Evolutionary conservation across 2,888 invertebrate species (phyloP).

Genomic region (Candidula unifasciata): DNA sequence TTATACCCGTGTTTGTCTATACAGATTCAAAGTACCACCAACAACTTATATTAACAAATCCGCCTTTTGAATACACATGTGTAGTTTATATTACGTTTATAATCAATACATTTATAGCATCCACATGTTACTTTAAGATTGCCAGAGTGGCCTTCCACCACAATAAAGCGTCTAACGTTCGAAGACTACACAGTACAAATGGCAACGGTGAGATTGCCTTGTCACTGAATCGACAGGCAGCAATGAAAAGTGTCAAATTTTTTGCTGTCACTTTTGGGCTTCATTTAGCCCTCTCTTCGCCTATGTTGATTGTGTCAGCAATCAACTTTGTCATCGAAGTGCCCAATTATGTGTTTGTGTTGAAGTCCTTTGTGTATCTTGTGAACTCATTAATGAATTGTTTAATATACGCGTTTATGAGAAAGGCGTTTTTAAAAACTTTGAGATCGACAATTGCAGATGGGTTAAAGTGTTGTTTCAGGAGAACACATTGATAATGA

Average conservation of each 20-base stretch:
- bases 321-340: neutral
- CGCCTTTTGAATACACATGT: neutral
- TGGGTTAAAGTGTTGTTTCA: no score
- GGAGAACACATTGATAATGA: no score
- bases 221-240: neutral
- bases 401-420: slow-evolving; percentile 6
- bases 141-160: neutral
- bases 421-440: neutral
- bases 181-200: neutral
- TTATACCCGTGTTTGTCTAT: neutral
- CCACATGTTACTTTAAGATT: neutral
- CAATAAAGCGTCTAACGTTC: neutral
- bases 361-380: no score
- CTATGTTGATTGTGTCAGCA: no score
- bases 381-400: neutral
- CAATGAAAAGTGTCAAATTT: slow-evolving; percentile 14
- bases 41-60: neutral
- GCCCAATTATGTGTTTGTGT: no score
- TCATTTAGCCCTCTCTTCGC: neutral
- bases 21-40: neutral
- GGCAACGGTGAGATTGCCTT: neutral
- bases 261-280: neutral
- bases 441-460: no score
- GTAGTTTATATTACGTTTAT: neutral
- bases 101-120: neutral